These are phyloP conservation scores for Danio aesculapii DNA, from an alignment of 2,797 vertebrate genomes.

Conservation along the genomic window DNA sequence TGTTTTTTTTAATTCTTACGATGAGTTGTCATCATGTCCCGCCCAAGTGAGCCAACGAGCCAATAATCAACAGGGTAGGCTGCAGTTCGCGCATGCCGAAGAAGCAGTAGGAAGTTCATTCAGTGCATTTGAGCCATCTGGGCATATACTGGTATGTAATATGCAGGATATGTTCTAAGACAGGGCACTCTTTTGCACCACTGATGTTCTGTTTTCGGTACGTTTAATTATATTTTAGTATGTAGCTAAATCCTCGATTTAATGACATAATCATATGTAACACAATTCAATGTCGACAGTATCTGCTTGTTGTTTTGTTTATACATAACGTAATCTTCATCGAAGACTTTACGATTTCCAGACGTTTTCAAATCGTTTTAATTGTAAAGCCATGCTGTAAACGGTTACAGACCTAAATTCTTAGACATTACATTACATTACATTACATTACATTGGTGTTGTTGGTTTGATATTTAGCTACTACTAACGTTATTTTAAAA, in stretches of 20 bases:
- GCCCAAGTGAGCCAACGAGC: conserved; percentile 25
- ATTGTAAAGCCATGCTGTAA: background rate
- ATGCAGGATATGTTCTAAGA: conserved; percentile 12
- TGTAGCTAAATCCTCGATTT: background rate
- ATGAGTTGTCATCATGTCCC: conserved; percentile 12
- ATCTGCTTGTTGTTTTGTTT: background rate
- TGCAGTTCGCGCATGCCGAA: background rate
- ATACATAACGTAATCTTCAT: background rate
- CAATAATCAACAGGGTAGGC: conserved; percentile 3
- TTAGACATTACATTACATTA: no score
- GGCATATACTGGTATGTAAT: conserved; percentile 14
- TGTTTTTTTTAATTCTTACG: background rate
- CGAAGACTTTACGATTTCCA: background rate
- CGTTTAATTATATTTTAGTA: background rate
- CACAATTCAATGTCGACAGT: background rate
- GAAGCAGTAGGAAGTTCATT: background rate
- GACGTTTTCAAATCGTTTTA: background rate
- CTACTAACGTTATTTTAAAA: no score
- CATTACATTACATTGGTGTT: no score
- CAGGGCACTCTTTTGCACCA: background rate
- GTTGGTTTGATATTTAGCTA: background rate
- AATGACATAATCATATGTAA: conserved; percentile 7
- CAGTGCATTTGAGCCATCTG: background rate
- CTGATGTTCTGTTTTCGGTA: background rate
- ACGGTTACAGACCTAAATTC: background rate